These are phyloP conservation scores for Hypomecis atomaria DNA, from an alignment of 2,888 invertebrate genomes.

Conservation along the genomic window DNA sequence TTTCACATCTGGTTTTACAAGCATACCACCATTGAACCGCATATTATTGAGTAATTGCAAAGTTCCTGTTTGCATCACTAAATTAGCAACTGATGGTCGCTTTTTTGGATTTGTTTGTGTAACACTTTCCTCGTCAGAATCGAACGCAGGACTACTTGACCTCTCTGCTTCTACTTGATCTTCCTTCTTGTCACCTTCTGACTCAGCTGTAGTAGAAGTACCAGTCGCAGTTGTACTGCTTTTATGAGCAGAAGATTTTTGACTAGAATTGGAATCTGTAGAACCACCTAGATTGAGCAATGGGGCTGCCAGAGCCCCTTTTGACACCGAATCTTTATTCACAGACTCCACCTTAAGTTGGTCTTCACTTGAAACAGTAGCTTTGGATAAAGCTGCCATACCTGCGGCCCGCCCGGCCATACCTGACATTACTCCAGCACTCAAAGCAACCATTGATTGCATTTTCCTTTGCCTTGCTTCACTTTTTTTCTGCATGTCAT, in stretches of 20 bases:
- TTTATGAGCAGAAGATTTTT: constrained; percentile 85
- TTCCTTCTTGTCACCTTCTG: constrained; percentile 78
- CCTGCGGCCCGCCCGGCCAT: constrained; percentile 95
- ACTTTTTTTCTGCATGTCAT: constrained; percentile 98
- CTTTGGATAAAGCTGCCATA: constrained; percentile 92
- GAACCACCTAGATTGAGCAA: constrained; percentile 75
- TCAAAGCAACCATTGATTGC: constrained; percentile 96
- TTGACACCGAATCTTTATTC: constrained; percentile 71
- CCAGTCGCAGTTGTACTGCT: constrained; percentile 84
- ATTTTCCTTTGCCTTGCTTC: constrained; percentile 98
- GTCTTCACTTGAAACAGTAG: constrained; percentile 89
- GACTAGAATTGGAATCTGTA: constrained; percentile 85
- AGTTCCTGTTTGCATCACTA: constrained; percentile 87
- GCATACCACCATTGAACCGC: constrained; percentile 83
- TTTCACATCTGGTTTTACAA: constrained; percentile 72
- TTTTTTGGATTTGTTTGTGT: constrained; percentile 85
- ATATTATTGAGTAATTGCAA: constrained; percentile 81
- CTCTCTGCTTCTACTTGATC: constrained; percentile 87
- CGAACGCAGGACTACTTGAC: constrained; percentile 97
- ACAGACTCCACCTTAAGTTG: constrained; percentile 84
- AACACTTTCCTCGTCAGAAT: constrained; percentile 96
- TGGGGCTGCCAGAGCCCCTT: constrained; percentile 73
- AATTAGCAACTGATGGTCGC: constrained; percentile 87
- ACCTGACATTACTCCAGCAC: constrained; percentile 95
- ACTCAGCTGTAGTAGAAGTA: constrained; percentile 83